Conservation (phyloP, 2,888 invertebrate species). For the Cheilosia urbana region DNA sequence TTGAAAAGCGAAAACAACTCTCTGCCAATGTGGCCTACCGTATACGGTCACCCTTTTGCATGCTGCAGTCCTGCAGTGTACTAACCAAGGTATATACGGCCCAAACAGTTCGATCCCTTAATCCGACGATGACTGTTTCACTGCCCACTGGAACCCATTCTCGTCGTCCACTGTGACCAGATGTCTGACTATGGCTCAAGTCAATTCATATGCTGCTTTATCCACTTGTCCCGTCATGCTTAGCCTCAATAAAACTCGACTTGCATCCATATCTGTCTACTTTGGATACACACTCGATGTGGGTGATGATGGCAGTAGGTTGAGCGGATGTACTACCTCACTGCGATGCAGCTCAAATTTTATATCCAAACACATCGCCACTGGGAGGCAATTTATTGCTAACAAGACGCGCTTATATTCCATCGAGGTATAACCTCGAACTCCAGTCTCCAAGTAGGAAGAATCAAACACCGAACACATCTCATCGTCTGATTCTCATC, state of each 20-base stretch:
- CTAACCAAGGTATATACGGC: not conserved
- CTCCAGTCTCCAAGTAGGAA: constrained; percentile 27
- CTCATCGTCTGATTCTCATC: constrained; percentile 54
- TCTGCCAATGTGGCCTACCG: constrained; percentile 1
- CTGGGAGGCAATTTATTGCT: constrained; percentile 45
- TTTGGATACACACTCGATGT: constrained; percentile 28
- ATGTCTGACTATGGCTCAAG: not conserved
- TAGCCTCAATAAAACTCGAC: constrained; percentile 21
- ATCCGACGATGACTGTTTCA: constrained; percentile 2
- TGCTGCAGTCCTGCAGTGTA: not conserved
- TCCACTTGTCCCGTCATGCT: constrained; percentile 24
- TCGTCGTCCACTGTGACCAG: not conserved
- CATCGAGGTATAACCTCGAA: constrained; percentile 21
- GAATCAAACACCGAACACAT: constrained; percentile 26
- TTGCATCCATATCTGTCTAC: constrained; percentile 33
- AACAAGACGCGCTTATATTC: constrained; percentile 46
- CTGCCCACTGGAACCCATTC: constrained; percentile 4
- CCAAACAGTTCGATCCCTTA: not conserved
- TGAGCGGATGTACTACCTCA: constrained; percentile 67
- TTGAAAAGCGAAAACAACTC: not conserved
- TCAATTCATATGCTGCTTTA: constrained; percentile 12
- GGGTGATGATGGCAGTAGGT: constrained; percentile 44
- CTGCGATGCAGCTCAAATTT: constrained; percentile 52
- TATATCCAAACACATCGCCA: constrained; percentile 57
- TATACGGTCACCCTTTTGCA: not conserved